Base-by-base conservation (phyloP, 2,113 vertebrate genomes). In the Misgurnus anguillicaudatus region DNA sequence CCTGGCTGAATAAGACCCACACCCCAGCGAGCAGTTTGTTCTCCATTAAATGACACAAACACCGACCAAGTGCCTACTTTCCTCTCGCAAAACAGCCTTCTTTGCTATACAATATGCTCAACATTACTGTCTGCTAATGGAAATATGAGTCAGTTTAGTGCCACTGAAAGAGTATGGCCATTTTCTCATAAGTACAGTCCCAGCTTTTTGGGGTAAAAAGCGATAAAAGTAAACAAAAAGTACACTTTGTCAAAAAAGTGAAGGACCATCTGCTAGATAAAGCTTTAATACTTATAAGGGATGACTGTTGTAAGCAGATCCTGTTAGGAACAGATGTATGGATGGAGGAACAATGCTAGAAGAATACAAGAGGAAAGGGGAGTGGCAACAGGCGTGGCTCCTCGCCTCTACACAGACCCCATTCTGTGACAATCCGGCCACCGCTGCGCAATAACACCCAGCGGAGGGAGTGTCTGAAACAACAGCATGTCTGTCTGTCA, bases 11-110 rank as follows among this genome's bases (percentile, higher is more conserved):
- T 76, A 64, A 64, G 58, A 60, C 73, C 64, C 73, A 75, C 61
- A 76, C 61, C 73, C 73, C 60, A 76, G 45, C 51, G 73, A 64
- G 73, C 73, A 48, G 61, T 76, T 76, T 76, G 64, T 45, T 76
- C 61, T 53, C 73, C 73, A 76, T 76, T 76, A 76, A 75, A 75
- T 48, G 39, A 64, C 74, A 76, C 58, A 76, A 63, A 76, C 74
- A 76, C 74, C 51, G 61, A 76, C 58, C 60, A 42, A 53, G 21
- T 65, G 61, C 61, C 60, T 64, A 45, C 24, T 36, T 51, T 14
- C 36, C 61, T 19, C 6, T 14, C 45, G 64, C 74, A 76, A 76
- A 64, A 64, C 60, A 64, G 45, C 60, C 16, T 64, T 76, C 45
- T 76, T 65, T 65, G 38, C 74, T 24, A 64, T 24, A 76, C 74